Base-by-base conservation (phyloP, 2,888 invertebrate species). In the Clivina fossor region DNA sequence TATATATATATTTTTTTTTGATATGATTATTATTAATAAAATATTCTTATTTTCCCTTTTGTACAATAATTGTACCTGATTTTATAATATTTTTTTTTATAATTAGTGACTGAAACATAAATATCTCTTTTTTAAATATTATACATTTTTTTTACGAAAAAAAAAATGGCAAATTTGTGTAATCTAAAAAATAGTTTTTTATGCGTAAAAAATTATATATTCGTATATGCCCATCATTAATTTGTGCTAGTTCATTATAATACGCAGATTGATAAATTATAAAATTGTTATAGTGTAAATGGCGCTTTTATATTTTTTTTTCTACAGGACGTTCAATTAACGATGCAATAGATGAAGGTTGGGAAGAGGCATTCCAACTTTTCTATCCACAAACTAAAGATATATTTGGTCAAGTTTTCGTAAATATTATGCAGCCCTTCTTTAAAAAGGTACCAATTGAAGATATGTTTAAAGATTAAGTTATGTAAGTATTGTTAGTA, bases 331-430 rank as follows among this genome's bases (percentile, higher is more conserved):
- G 57, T 4, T 55, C 58, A 18, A 63, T 63, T 61, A 62, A 64
- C 48, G 44, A 56, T 13, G 63, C 64, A 32, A 32, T 65, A 46
- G 62, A 65, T 47, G 63, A 65, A 46, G 64, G 63, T 54, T 64
- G 64, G 64, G 35, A 56, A 24, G 64, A 58, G 7, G 60, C 64
- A n/a, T 32, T 60, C 18, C 50, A 58, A 9, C 61, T 63, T 30
- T 40, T 65, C 18, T 59, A 59, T 15, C 60, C 59, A 2, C 28
- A 61, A 1, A 38, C 62, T 11, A 40, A 47, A 16, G 47, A 55
- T 19, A 40, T 47, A 7, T 9, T 55, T 20, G 55, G 55, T 4
- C 30, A 30, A 24, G 40, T 35, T 1, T 37, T 16, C 22, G 13
- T 11, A 4, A 9, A 20, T 13, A 20, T 55, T n/a, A 9, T 59